Conservation (phyloP, 2,888 invertebrate species). For the Auanema freiburgensis region DNA sequence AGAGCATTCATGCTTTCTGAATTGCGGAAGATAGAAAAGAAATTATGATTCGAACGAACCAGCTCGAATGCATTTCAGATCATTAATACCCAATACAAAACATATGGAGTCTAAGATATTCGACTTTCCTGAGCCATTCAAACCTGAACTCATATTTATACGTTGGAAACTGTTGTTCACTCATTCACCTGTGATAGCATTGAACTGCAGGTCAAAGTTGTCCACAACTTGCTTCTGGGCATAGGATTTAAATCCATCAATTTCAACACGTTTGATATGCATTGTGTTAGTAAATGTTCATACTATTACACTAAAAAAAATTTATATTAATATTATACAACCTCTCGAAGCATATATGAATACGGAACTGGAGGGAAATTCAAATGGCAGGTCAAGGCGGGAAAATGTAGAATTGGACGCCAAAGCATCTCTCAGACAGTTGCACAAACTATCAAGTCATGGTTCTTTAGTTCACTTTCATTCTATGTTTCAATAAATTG, state of each 20-base stretch:
- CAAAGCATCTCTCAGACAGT: no score
- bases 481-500: no score
- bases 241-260: slow-evolving; percentile 98
- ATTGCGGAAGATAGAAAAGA: slow-evolving; percentile 20
- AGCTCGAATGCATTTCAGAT: slow-evolving; percentile 71
- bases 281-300: slow-evolving; percentile 65
- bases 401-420: no score
- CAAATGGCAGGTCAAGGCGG: no score
- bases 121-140: slow-evolving; percentile 56
- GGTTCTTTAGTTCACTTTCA: no score
- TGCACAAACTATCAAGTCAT: no score
- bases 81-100: slow-evolving; percentile 92
- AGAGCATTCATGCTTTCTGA: slow-evolving; percentile 87
- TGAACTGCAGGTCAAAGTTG: slow-evolving; percentile 90
- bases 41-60: slow-evolving; percentile 66
- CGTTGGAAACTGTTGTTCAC: neutral
- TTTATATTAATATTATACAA: no score
- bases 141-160: slow-evolving; percentile 24
- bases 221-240: slow-evolving; percentile 87
- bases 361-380: no score
- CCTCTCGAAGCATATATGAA: no score
- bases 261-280: slow-evolving; percentile 85
- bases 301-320: neutral
- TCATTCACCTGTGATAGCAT: slow-evolving; percentile 82
- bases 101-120: slow-evolving; percentile 91